Evolutionary conservation across 1,140 invertebrate genomes (phyloP).

Genomic region (Meloidogyne hapla): DNA sequence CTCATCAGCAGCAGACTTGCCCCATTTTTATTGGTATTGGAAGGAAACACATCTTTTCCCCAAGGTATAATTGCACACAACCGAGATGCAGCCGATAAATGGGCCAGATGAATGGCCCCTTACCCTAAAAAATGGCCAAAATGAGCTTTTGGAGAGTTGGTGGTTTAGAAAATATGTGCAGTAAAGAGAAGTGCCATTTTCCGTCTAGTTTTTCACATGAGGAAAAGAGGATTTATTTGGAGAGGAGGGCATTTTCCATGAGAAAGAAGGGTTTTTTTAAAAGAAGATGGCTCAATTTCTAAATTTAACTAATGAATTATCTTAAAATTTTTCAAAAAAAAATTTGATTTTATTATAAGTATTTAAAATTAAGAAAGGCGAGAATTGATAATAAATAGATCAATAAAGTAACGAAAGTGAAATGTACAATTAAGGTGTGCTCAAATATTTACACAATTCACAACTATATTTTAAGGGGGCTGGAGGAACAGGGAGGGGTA

Average conservation of each 20-base stretch:
- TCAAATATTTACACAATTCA: conserved; percentile 3
- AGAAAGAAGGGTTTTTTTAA: background rate
- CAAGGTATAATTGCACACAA: no score
- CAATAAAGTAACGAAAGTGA: conserved; percentile 11
- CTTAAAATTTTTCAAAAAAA: no score
- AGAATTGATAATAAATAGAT: conserved; percentile 13
- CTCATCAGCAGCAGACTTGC: no score
- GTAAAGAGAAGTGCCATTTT: conserved; percentile 10
- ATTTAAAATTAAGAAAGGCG: conserved; percentile 2
- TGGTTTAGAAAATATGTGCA: background rate
- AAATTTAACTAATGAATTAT: background rate
- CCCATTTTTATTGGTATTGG: no score
- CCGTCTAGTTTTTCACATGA: background rate
- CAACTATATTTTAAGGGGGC: background rate
- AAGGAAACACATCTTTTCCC: no score
- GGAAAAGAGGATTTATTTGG: no score
- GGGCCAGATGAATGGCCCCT: background rate
- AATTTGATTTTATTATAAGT: background rate
- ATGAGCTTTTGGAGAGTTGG: background rate
- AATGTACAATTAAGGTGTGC: conserved; percentile 7
- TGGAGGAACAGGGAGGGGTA: background rate
- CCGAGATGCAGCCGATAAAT: no score
- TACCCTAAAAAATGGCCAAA: background rate
- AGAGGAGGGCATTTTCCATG: background rate
- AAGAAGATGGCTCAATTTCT: background rate